Base-by-base conservation (phyloP, 2,797 vertebrate genomes). In the Cossypha polioptera region DNA sequence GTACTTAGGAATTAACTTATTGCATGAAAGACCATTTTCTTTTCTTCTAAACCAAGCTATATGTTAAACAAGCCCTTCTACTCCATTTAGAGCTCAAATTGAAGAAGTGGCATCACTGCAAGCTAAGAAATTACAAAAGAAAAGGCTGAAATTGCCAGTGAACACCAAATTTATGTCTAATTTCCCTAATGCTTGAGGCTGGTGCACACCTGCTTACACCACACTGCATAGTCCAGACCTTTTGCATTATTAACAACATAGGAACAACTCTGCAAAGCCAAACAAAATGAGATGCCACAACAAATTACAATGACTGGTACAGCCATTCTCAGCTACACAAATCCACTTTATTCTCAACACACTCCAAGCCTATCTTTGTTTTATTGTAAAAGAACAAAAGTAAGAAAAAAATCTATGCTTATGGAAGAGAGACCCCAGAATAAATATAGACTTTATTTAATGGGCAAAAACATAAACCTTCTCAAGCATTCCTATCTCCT, bases 201-300 rank as follows among this genome's bases (percentile, higher is more conserved):
- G 90, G 69, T 40, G 72, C 65, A 88, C 94, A 95, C 77, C 86
- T 94, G 91, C 77, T 79, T 83, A 67, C 53, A 45, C 58, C 68
- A 36, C 0, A 0, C 72, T n/a, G 31, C 21, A 58, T 0, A 69
- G 33, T 62, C 78, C 77, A 95, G 80, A 79, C 66, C 75, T 92
- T 80, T 28, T 96, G 75, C 92, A 97, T 96, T 97, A 97, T 97
- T 97, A 96, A 96, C 81, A 69, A 61, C 63, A 40, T 0, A 63
- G 62, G 57, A 91, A 90, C 63, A 91, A 66, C 77, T 50, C 84
- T 78, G 93, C 69, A 86, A 93, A 94, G 77, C 79, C 88, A 88
- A 93, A 89, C 71, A 89, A 94, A 96, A 96, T 92, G 73, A 95
- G 90, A 94, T 92, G 96, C 95, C 96, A 96, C 86, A 87, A 77